Evolutionary conservation across 2,797 vertebrate genomes (phyloP).

Genomic region (Cyprinella venusta): DNA sequence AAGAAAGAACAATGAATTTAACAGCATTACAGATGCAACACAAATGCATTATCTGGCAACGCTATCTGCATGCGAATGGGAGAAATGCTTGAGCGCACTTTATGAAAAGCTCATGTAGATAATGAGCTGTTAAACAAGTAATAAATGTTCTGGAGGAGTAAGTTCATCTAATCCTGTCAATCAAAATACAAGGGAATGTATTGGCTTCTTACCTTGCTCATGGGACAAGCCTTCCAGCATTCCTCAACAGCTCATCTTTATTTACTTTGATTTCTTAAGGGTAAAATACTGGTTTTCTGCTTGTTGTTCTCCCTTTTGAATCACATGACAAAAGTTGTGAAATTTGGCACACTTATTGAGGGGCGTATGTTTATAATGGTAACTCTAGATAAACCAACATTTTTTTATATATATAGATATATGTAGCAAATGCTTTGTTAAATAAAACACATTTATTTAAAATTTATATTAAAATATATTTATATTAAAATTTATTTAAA

Average conservation of each 20-base stretch:
- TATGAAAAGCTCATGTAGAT: constrained; percentile 31
- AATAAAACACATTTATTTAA: no score
- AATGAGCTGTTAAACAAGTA: constrained; percentile 40
- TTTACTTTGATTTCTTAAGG: background rate
- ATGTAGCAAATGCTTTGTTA: no score
- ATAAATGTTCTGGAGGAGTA: constrained; percentile 20
- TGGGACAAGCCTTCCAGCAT: background rate
- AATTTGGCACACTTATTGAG: background rate
- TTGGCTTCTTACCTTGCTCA: background rate
- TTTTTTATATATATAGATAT: no score
- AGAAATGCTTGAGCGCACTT: constrained; percentile 17
- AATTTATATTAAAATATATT: no score
- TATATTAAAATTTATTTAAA: no score
- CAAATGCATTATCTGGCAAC: constrained; percentile 1
- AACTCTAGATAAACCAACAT: no score
- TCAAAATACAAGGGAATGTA: background rate
- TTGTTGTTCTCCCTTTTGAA: background rate
- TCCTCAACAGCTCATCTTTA: background rate
- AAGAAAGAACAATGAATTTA: constrained; percentile 33
- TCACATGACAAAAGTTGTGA: background rate
- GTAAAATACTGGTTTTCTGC: background rate
- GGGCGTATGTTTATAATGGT: background rate
- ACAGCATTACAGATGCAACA: constrained; percentile 9
- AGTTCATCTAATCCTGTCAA: constrained; percentile 20
- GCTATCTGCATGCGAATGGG: constrained; percentile 19